A percentile compares a stretch with the other conserved stretches of the same genome.
These are phyloP conservation scores for Diplodus puntazzo DNA, from an alignment of 2,797 vertebrate genomes.

Conservation along the genomic window DNA sequence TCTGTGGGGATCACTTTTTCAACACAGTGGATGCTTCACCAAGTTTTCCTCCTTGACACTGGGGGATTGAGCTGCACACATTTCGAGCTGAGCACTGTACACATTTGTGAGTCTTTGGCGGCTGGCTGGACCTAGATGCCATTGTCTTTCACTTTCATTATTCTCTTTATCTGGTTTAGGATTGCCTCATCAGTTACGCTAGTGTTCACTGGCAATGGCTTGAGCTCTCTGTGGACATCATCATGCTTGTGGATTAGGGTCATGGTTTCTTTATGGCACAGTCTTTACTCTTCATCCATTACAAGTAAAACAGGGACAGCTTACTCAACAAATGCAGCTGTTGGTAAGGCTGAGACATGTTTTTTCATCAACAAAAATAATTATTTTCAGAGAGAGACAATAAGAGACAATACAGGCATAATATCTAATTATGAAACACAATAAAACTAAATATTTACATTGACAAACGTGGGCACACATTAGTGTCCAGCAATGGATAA, in stretches of 20 bases:
- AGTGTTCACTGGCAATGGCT: not conserved
- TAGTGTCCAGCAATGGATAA: too few species aligned
- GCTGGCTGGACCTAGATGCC: not conserved
- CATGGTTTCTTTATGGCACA: not conserved
- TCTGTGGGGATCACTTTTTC: not conserved
- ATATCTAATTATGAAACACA: too few species aligned
- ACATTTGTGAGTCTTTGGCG: not conserved
- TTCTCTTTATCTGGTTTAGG: not conserved
- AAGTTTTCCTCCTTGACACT: too few species aligned
- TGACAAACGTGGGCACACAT: too few species aligned
- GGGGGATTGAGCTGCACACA: too few species aligned
- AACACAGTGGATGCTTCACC: constrained; percentile 5
- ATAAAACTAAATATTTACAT: too few species aligned
- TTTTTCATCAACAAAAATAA: too few species aligned
- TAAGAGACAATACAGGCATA: too few species aligned
- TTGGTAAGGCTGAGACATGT: not conserved
- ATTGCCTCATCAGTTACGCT: constrained; percentile 4
- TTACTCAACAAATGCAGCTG: not conserved
- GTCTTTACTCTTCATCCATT: not conserved
- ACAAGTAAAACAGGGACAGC: not conserved
- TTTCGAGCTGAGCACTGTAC: not conserved
- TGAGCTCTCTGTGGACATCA: not conserved
- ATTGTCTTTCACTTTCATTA: constrained; percentile 23
- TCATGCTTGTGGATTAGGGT: not conserved
- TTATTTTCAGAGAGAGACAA: too few species aligned